phyloP scores from a whole-genome alignment of 2,888 invertebrate genomes.

The Ceramica pisi region DNA sequence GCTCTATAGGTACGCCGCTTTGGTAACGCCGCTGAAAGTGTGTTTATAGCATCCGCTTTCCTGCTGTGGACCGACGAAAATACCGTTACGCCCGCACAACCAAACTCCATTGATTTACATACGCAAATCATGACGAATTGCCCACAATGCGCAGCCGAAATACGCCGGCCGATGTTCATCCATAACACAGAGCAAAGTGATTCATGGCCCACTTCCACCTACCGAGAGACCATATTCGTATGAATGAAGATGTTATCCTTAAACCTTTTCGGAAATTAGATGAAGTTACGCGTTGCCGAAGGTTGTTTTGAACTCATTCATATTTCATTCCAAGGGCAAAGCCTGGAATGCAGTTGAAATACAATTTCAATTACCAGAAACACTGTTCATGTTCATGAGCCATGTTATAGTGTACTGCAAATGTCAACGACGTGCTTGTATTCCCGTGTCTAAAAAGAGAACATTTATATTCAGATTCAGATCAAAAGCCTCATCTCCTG shows the following conservation, averaged over 20 bases:
- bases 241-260: conserved; percentile 71
- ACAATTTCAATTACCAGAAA: conserved; percentile 58
- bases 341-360: conserved; percentile 60
- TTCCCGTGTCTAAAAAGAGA: conserved; percentile 48
- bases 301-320: conserved; percentile 69
- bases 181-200: conserved; percentile 67
- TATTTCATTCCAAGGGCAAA: conserved; percentile 67
- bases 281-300: conserved; percentile 55
- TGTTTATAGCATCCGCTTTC: conserved; percentile 90
- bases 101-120: conserved; percentile 89
- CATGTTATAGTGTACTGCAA: conserved; percentile 57
- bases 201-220: conserved; percentile 71
- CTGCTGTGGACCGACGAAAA: conserved; percentile 88
- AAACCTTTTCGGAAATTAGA: conserved; percentile 65
- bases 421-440: conserved; percentile 55
- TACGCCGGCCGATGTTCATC: conserved; percentile 74
- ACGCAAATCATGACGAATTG: conserved; percentile 90
- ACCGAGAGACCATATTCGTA: conserved; percentile 68
- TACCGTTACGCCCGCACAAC: conserved; percentile 88
- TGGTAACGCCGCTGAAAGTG: conserved; percentile 84
- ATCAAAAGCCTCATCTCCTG: conserved; percentile 74
- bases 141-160: conserved; percentile 86
- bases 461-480: conserved; percentile 72
- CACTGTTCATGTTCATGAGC: conserved; percentile 34
- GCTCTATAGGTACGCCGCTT: conserved; percentile 73